Base-by-base conservation (phyloP, 64 coral and sea anemone genomes). In the Stichodactyla mertensii region DNA sequence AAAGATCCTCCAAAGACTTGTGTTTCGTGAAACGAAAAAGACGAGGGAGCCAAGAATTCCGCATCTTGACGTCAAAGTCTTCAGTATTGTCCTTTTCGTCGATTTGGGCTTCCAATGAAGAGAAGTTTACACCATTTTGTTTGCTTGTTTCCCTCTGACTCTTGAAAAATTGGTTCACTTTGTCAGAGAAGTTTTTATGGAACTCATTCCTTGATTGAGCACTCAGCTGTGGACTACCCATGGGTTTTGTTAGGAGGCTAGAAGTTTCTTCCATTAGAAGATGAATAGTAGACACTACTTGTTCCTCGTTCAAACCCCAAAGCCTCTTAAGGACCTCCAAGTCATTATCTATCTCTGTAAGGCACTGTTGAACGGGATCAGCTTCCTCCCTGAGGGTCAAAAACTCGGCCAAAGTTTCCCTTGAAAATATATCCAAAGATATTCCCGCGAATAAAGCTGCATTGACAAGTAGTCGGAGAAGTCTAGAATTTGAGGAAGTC, bases 381-480 rank as follows among this genome's bases (percentile, higher is more conserved):
- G 52, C 78, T 20, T 52, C 51, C 19, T 55, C 45, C 16, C 18
- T 15, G 1, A 18, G 6, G 78, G 52, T 19, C 52, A 81, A 81
- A n/a, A 81, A 74, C 78, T 53, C 52, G 7, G 52, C 15, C 53
- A 81, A 28, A 16, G 51, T 81, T 6, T 81, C 51, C 51, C 14
- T 53, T 53, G 36, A 20, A 55, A 81, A 81, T 53, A 86, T 18
- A 20, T 93, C 82, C 15, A 97, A 78, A 53, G 91, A 55, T 28
- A 84, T 84, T 16, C 94, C 94, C 12, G 71, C 82, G 61, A 88
- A 90, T 16, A 97, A 85, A 4, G 88, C 90, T 24, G 91, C 69
- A 57, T 90, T 85, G 53, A 97, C 86, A 78, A 97, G 82, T 27
- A 97, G n/a, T 52, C 87, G 94, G 16, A 93, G 82, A 18, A 90